These are phyloP conservation scores for Aricia artaxerxes DNA, from an alignment of 2,888 invertebrate genomes.

Conservation along the genomic window DNA sequence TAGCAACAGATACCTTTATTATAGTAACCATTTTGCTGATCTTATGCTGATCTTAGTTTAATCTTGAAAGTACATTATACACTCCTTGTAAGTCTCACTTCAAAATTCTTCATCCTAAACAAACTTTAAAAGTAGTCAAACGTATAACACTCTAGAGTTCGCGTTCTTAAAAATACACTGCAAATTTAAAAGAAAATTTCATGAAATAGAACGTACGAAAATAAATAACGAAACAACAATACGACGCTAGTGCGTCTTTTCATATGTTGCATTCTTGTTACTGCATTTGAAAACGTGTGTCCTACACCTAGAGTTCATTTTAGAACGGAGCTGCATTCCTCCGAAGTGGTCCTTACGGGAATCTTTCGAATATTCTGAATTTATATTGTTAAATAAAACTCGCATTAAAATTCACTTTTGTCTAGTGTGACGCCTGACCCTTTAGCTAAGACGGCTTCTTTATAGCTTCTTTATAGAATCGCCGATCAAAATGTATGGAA, in stretches of 20 bases:
- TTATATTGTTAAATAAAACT: conserved; percentile 29
- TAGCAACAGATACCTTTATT: too few species aligned
- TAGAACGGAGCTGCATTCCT: neutral
- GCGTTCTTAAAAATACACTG: conserved; percentile 2
- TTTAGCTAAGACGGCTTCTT: too few species aligned
- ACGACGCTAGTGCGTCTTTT: conserved; percentile 5
- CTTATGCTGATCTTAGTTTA: too few species aligned
- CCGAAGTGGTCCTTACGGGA: neutral
- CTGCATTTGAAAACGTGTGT: neutral
- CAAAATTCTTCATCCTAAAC: neutral
- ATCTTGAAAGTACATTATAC: too few species aligned
- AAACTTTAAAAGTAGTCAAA: neutral
- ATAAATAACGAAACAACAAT: conserved; percentile 17
- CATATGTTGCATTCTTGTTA: neutral
- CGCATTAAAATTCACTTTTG: conserved; percentile 2
- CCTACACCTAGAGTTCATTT: neutral
- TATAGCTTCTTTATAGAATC: too few species aligned
- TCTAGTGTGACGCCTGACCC: neutral
- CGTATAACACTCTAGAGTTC: neutral
- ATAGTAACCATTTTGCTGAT: too few species aligned
- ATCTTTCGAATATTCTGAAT: conserved; percentile 21
- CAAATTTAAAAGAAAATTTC: conserved; percentile 13
- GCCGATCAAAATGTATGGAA: too few species aligned
- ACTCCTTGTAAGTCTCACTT: neutral
- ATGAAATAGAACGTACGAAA: conserved; percentile 16